A percentile compares a stretch with the other conserved stretches of the same genome.
Evolutionary conservation across 30 jellyfish, hydroid and myxozoan species (phyloP).

Genomic region (Hydra vulgaris): DNA sequence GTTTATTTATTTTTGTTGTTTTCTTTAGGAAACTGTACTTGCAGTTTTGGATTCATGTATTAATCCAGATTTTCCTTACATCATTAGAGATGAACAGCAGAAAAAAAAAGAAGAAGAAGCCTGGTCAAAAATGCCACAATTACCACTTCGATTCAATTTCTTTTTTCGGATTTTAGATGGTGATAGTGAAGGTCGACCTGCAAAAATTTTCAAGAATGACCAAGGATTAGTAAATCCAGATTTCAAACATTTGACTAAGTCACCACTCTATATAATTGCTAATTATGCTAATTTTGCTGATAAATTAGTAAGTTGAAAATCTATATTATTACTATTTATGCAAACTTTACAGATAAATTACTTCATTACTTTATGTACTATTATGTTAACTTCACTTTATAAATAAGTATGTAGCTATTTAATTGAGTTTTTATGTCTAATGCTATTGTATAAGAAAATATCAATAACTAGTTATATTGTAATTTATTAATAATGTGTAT

Average conservation of each 20-base stretch:
- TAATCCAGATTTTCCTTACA: slow-evolving; percentile 76
- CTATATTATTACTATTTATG: not conserved
- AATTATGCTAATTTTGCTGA: slow-evolving; percentile 9
- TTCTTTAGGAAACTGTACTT: slow-evolving; percentile 62
- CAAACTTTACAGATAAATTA: too few species aligned
- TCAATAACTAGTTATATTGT: too few species aligned
- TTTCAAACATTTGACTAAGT: slow-evolving; percentile 34
- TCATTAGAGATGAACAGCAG: slow-evolving; percentile 31
- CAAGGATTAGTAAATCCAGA: slow-evolving; percentile 3
- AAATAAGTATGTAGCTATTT: too few species aligned
- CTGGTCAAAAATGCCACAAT: slow-evolving; percentile 70
- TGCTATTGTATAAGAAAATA: too few species aligned
- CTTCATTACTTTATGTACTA: too few species aligned
- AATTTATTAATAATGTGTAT: too few species aligned
- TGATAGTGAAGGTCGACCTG: slow-evolving; percentile 64
- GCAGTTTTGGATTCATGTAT: slow-evolving; percentile 65
- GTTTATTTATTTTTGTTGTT: too few species aligned
- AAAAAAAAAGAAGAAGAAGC: slow-evolving; percentile 35
- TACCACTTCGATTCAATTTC: slow-evolving; percentile 76
- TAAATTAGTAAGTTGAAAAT: not conserved
- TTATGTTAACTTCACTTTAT: too few species aligned
- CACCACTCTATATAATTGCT: slow-evolving; percentile 29
- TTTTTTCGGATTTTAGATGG: slow-evolving; percentile 64
- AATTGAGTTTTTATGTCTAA: not conserved
- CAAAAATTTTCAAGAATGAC: slow-evolving; percentile 17